phyloP scores from a whole-genome alignment of 1,140 invertebrate genomes.

The Whitmania pigra region DNA sequence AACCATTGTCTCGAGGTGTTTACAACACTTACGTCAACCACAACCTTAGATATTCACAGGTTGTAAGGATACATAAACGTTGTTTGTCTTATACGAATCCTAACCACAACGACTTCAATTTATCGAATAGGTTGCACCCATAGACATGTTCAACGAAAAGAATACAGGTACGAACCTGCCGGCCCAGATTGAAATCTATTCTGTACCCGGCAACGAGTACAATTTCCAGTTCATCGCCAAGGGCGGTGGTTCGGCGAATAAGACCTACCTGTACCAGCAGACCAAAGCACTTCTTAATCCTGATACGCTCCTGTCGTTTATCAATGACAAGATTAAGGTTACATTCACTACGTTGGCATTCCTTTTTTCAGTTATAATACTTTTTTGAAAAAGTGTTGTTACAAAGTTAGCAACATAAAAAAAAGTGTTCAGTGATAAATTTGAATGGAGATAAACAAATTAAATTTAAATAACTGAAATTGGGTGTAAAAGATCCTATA shows the following conservation, averaged over 20 bases:
- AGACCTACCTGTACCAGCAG: constrained; percentile 43
- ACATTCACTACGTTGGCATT: background rate
- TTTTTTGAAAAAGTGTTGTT: too few species aligned
- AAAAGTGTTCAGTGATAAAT: too few species aligned
- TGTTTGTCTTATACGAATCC: background rate
- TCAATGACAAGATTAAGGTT: constrained; percentile 44
- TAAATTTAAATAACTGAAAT: too few species aligned
- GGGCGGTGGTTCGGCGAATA: constrained; percentile 44
- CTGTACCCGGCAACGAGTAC: constrained; percentile 38
- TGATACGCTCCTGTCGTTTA: constrained; percentile 40
- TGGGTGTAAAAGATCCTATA: too few species aligned
- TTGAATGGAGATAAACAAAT: too few species aligned
- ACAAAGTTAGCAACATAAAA: too few species aligned
- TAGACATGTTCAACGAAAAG: constrained; percentile 42
- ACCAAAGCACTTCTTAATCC: constrained; percentile 43
- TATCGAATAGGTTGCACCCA: constrained; percentile 33
- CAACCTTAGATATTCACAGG: constrained; percentile 43
- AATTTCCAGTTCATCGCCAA: constrained; percentile 44
- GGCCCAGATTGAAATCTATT: constrained; percentile 43
- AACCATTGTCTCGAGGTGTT: constrained; percentile 38
- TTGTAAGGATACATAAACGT: constrained; percentile 9
- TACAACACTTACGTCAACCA: constrained; percentile 42
- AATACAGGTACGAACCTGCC: constrained; percentile 44
- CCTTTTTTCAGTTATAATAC: too few species aligned
- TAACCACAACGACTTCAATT: background rate